Conservation (phyloP, 2,888 invertebrate genomes). For the Pardosa pseudoannulata region DNA sequence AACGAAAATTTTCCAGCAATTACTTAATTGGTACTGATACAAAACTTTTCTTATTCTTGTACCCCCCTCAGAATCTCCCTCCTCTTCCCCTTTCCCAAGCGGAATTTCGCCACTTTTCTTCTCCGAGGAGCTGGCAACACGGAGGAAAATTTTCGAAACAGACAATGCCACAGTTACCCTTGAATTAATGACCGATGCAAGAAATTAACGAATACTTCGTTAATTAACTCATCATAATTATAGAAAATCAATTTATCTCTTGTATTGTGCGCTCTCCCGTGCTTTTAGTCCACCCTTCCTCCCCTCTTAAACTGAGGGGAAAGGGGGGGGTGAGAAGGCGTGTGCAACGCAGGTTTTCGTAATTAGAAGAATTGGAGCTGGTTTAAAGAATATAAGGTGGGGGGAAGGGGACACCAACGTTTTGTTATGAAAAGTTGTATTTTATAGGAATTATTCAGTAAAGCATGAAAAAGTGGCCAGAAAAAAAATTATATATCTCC, state of each 20-base stretch:
- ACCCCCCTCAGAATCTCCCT: not conserved
- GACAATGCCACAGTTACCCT: slow-evolving; percentile 28
- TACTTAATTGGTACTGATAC: slow-evolving; percentile 71
- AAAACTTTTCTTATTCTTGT: slow-evolving; percentile 58
- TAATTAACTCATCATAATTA: slow-evolving; percentile 72
- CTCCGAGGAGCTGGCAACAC: slow-evolving; percentile 2
- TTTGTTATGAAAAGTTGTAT: slow-evolving; percentile 61
- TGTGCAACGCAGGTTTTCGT: slow-evolving; percentile 26
- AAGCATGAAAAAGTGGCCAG: not conserved
- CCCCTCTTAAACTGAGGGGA: not conserved
- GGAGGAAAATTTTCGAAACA: not conserved
- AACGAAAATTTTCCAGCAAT: slow-evolving; percentile 37
- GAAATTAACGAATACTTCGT: slow-evolving; percentile 71
- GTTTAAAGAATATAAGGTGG: slow-evolving; percentile 20
- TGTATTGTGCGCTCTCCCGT: slow-evolving; percentile 33
- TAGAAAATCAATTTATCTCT: slow-evolving; percentile 72
- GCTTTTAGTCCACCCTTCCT: slow-evolving; percentile 8
- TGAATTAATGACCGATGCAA: slow-evolving; percentile 65
- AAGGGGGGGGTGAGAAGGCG: not conserved
- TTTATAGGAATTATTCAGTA: not conserved
- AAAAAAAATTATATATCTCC: slow-evolving; percentile 10
- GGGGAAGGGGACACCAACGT: slow-evolving; percentile 37
- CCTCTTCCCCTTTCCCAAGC: not conserved
- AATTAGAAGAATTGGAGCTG: slow-evolving; percentile 64
- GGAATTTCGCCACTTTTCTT: slow-evolving; percentile 47